Conservation (phyloP, 2,113 vertebrate genomes). For the Nipponia nippon region DNA sequence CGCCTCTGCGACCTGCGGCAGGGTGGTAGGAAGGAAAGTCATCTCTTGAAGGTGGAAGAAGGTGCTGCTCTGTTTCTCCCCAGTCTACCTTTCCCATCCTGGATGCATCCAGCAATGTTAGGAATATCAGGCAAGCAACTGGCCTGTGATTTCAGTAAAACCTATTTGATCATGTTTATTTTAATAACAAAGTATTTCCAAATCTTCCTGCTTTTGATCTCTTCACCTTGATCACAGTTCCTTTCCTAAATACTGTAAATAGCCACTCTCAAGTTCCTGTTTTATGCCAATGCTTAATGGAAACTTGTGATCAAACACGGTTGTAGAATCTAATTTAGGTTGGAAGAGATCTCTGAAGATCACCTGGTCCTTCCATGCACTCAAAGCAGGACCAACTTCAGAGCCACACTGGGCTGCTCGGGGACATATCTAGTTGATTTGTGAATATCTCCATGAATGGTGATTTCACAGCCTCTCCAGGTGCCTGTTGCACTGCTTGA, state of each 20-base stretch:
- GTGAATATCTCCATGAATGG: background rate
- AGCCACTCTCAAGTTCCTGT: background rate
- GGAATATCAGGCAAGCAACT: background rate
- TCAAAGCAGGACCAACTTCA: background rate
- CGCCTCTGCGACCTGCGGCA: fast-evolving
- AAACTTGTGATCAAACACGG: background rate
- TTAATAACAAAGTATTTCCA: background rate
- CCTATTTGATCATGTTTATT: background rate
- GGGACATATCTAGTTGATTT: background rate
- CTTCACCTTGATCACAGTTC: background rate
- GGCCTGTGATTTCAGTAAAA: background rate
- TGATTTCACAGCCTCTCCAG: background rate
- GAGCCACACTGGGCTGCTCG: fast-evolving
- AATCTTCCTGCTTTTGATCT: background rate
- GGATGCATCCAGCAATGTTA: background rate
- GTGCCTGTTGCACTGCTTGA: background rate
- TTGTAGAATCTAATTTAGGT: background rate
- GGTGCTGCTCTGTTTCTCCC: background rate
- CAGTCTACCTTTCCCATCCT: background rate
- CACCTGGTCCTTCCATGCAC: background rate
- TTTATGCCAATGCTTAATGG: background rate
- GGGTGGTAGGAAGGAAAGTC: background rate
- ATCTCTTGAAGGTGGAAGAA: background rate
- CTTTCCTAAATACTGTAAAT: background rate
- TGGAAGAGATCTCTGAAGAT: background rate